phyloP scores from a whole-genome alignment of 1,140 invertebrate genomes.

The Apis florea region DNA sequence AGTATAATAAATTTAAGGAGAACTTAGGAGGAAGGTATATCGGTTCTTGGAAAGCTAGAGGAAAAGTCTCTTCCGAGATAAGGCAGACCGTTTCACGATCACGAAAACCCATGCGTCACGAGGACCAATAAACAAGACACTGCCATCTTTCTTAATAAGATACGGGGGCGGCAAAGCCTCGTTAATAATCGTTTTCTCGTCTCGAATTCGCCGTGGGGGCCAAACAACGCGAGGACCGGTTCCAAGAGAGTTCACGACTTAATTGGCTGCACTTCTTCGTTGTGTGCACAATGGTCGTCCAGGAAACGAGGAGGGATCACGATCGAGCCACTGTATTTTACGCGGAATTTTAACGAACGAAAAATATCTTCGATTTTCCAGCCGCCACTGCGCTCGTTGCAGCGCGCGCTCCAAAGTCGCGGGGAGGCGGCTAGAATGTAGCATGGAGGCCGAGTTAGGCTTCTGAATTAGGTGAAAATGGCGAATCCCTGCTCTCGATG shows the following conservation, averaged over 20 bases:
- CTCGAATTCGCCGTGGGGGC: slow-evolving; percentile 41
- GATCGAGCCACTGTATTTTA: slow-evolving; percentile 7
- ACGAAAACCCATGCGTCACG: neutral
- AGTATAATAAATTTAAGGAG: no score
- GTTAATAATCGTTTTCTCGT: slow-evolving; percentile 59
- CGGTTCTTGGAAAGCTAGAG: no score
- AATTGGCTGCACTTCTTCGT: slow-evolving; percentile 57
- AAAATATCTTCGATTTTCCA: slow-evolving; percentile 27
- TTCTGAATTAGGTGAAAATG: slow-evolving; percentile 38
- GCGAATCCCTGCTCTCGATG: slow-evolving; percentile 21
- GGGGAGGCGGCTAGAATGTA: slow-evolving; percentile 4
- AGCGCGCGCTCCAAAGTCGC: neutral
- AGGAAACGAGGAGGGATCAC: neutral
- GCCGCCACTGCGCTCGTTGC: neutral
- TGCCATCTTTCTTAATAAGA: slow-evolving; percentile 40
- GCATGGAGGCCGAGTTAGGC: neutral
- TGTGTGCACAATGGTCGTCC: slow-evolving; percentile 33
- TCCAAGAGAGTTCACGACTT: slow-evolving; percentile 55
- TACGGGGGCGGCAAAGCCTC: slow-evolving; percentile 27
- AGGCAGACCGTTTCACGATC: neutral
- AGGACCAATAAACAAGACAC: neutral
- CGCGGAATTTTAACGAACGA: slow-evolving; percentile 42
- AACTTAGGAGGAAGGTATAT: no score
- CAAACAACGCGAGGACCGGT: slow-evolving; percentile 35
- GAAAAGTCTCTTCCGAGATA: no score